Evolutionary conservation across 37 sponge, comb jelly and placozoan genomes (phyloP), one percentile per base, ranked within the genome.

Genomic region (Haliclona indistincta): DNA sequence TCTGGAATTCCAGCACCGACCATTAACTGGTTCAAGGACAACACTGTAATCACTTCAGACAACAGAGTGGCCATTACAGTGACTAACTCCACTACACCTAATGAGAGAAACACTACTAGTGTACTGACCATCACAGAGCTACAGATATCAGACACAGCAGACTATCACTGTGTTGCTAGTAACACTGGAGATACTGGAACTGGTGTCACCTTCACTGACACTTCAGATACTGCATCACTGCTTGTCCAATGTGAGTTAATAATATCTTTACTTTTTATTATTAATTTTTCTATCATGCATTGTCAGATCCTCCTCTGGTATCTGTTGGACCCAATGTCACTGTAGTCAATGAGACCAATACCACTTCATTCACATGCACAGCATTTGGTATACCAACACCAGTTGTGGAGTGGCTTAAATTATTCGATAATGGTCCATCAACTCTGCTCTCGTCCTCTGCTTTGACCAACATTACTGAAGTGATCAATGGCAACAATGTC

Each of bases 51-150:
- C 23, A 26, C 11, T 25, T 17, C 13, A 17, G 22, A 25, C n/a
- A 26, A 58, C 25, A 8, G 60, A 8, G n/a, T 58, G 6, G 25
- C 11, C 25, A 58, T 58, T 25, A 11, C 22, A 7, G 25, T 6
- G 13, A 8, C 25, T 20, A 7, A 8, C 6, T 11, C 7, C 25
- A 20, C n/a, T 6, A 58, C 60, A 25, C 60, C 11, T 25, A 58
- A 58, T 20, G 60, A 58, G 60, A 58, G 60, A 20, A 58, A 58
- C n/a, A 58, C n/a, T n/a, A 58, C 60, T n/a, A 58, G 60, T 58
- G 13, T 58, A 8, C 28, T 58, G 13, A 58, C 23, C 11, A 58
- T 58, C 28, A 20, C 13, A 25, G 7, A 8, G 7, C 28, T 58
- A 58, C 26, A n/a, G 25, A 7, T 58, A 6, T 58, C 60, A 11